A percentile compares a stretch with the other conserved stretches of the same genome.
Evolutionary conservation across 2,888 invertebrate species (phyloP).

Genomic region (Lissonota sp.): DNA sequence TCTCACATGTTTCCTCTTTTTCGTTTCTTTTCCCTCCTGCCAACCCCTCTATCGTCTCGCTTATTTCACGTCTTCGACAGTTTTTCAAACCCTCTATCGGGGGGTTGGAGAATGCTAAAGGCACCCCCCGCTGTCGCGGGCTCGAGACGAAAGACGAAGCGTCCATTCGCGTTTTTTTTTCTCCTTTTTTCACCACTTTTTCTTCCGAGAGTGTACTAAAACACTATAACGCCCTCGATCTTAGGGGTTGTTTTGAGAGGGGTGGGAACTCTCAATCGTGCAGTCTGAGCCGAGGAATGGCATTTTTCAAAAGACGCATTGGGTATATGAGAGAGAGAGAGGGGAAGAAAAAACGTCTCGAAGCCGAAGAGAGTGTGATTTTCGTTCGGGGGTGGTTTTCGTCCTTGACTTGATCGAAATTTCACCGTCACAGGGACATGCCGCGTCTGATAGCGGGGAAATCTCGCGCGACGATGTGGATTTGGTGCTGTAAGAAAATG

Average conservation of each 20-base stretch:
- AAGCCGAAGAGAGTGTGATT: not conserved
- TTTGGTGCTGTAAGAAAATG: slow-evolving; percentile 1
- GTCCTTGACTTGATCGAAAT: slow-evolving; percentile 25
- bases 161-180: slow-evolving; percentile 35
- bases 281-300: slow-evolving; percentile 4
- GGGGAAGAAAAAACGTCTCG: slow-evolving; percentile 15
- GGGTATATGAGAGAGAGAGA: not conserved
- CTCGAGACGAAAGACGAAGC: slow-evolving; percentile 45
- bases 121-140: not conserved
- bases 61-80: slow-evolving; percentile 62
- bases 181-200: slow-evolving; percentile 4
- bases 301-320: slow-evolving; percentile 28
- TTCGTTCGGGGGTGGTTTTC: not conserved
- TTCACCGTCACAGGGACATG: slow-evolving; percentile 8
- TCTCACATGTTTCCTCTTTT: slow-evolving; percentile 43
- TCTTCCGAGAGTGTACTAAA: slow-evolving; percentile 35
- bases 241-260: not conserved
- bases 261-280: slow-evolving; percentile 36
- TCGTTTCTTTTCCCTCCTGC: slow-evolving; percentile 62
- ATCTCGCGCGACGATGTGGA: not conserved
- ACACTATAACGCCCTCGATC: slow-evolving; percentile 22
- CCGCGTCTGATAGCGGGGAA: slow-evolving; percentile 8
- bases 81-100: slow-evolving; percentile 16
- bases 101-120: too few species aligned
- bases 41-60: slow-evolving; percentile 18